These are phyloP conservation scores for Xiphophorus couchianus DNA, from an alignment of 2,113 vertebrate species.

Conservation along the genomic window DNA sequence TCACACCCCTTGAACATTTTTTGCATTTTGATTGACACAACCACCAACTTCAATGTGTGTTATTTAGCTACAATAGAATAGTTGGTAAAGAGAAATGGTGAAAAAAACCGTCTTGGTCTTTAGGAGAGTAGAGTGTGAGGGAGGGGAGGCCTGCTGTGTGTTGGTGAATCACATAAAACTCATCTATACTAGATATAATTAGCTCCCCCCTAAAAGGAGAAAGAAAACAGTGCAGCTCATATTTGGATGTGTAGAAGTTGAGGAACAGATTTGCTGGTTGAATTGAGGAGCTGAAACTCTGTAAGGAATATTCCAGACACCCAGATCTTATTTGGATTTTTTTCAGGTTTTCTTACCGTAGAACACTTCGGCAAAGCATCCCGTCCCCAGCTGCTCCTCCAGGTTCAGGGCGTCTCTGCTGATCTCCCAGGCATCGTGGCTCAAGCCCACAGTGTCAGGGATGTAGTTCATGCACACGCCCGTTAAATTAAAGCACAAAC, in stretches of 20 bases:
- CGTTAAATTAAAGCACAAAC: conserved; percentile 99
- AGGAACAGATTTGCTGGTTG: no score
- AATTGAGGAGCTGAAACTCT: no score
- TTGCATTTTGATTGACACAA: not conserved
- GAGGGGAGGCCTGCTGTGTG: no score
- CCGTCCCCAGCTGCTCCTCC: conserved; percentile 95
- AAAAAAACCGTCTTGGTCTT: not conserved
- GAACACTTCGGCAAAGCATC: conserved; percentile 99
- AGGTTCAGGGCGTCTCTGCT: conserved; percentile 86
- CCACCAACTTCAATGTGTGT: not conserved
- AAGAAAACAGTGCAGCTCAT: no score
- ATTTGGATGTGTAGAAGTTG: no score
- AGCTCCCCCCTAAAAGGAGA: not conserved
- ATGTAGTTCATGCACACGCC: conserved; percentile 90
- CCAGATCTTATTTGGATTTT: not conserved
- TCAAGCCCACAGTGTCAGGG: conserved; percentile 96
- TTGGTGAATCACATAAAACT: no score
- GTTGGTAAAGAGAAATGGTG: not conserved
- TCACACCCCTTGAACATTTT: not conserved
- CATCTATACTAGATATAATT: no score
- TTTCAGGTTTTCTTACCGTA: conserved; percentile 85
- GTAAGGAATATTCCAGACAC: no score
- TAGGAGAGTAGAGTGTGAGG: not conserved
- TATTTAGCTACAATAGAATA: not conserved
- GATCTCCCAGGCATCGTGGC: conserved; percentile 99